phyloP scores from a whole-genome alignment of 2,113 vertebrate species.

The Chinchilla lanigera region DNA sequence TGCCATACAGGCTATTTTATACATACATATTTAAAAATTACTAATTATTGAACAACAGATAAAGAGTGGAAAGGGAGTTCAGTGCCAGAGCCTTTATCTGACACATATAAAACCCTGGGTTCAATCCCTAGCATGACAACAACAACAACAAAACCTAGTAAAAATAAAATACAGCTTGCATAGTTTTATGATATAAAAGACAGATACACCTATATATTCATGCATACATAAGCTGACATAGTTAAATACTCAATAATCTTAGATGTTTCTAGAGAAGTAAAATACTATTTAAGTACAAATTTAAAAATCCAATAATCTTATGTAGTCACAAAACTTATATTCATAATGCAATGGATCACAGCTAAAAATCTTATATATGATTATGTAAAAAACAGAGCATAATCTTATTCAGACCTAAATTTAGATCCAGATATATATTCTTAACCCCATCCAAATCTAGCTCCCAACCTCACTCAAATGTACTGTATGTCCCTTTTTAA shows the following conservation, averaged over 20 bases:
- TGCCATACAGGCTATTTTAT: not conserved
- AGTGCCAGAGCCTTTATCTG: not conserved
- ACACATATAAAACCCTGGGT: not conserved
- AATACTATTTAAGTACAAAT: not conserved
- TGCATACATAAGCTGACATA: not conserved
- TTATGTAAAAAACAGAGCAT: not conserved
- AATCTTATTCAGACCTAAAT: not conserved
- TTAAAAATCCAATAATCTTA: not conserved
- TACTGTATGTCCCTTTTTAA: too few species aligned
- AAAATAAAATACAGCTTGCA: not conserved
- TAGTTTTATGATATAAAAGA: not conserved
- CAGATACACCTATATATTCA: not conserved
- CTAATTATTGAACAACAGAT: not conserved
- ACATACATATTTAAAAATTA: not conserved
- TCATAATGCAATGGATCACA: not conserved
- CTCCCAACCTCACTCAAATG: not conserved
- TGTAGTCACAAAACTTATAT: not conserved
- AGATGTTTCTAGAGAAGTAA: not conserved
- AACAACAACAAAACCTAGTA: not conserved
- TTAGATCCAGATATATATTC: not conserved
- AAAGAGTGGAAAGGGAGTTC: not conserved
- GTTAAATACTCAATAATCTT: not conserved
- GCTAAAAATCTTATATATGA: not conserved
- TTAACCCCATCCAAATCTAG: not conserved
- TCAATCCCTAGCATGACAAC: not conserved